Base-by-base conservation (phyloP, 2,888 invertebrate species). In the Esperia sulphurella region DNA sequence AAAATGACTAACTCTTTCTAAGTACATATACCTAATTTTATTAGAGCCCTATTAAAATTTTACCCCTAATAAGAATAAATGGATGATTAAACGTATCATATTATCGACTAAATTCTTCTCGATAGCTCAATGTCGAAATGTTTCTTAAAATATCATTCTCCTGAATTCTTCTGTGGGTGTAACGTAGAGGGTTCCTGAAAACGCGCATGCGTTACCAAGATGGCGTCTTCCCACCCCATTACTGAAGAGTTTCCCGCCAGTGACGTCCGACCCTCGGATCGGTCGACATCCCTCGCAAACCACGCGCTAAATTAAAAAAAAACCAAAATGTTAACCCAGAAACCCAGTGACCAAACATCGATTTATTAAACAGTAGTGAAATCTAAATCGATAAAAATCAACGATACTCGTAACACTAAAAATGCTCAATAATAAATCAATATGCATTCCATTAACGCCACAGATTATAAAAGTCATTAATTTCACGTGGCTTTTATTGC, bases 201-300 rank as follows among this genome's bases (percentile, higher is more conserved):
- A 33, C 28, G 35, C 86, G 87, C 87, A 83, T 86, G 87, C 84
- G 76, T 39, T 33, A 29, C 43, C 54, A 58, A 53, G 54, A 61
- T 54, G 58, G 54, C 52, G 40, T 53, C 65, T 57, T 28, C 62
- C 54, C 66, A 57, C 61, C 71, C 70, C 55, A 39, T 49, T 61
- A 57, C 61, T 59, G n/a, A n/a, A n/a, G n/a, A 61, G 53, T 71
- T 78, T 78, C 83, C 81, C 81, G 83, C 82, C 78, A 72, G 78
- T 68, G 59, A 58, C 68, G 69, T 61, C 61, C 69, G 68, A 61
- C 59, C 49, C 51, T 46, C 64, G 54, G 59, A 57, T 52, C 63
- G 63, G 65, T 56, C 58, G 59, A 54, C 66, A 60, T 64, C 58
- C 60, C 51, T 46, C 46, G 40, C 43, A 33, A 13, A 14, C 35